Percentiles rank a stretch among this genome's conserved stretches.
Evolutionary conservation across 2,888 invertebrate genomes (phyloP).

Genomic region (Crocallis elinguaria): DNA sequence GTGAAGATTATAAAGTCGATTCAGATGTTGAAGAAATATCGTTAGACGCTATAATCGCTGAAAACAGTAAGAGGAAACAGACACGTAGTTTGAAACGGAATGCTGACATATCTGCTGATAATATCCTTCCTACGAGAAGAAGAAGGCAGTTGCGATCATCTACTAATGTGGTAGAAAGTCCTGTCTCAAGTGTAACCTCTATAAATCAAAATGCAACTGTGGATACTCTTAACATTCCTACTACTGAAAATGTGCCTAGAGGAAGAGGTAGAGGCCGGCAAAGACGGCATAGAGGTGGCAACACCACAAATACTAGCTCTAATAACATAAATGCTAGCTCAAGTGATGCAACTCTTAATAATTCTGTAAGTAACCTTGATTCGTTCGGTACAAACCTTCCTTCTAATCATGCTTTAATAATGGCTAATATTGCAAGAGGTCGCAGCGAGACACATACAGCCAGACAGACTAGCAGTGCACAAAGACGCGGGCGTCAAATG

Average conservation of each 20-base stretch:
- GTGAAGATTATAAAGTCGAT: slow-evolving; percentile 14
- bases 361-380: not conserved
- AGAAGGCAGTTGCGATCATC: too few relatives aligned
- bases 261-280: not conserved
- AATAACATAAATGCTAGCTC: not conserved
- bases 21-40: slow-evolving; percentile 41
- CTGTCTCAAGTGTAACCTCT: not conserved
- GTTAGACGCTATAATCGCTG: slow-evolving; percentile 48
- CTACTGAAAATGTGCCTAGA: not conserved
- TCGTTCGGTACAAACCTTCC: not conserved
- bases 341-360: not conserved
- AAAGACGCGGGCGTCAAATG: not conserved
- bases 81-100: slow-evolving; percentile 9
- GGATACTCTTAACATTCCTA: not conserved
- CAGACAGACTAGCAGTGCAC: not conserved
- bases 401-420: not conserved
- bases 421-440: slow-evolving; percentile 8
- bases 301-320: not conserved
- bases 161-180: not conserved
- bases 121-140: slow-evolving; percentile 4
- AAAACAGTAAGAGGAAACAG: slow-evolving; percentile 27
- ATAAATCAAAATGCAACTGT: not conserved
- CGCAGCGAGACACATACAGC: slow-evolving; percentile 22
- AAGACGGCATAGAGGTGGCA: slow-evolving; percentile 4
- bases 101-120: slow-evolving; percentile 11